Evolutionary conservation across 92 coral and sea anemone genomes (phyloP), one percentile per base, ranked within the genome.

Genomic region (Palythoa heliodiscus): DNA sequence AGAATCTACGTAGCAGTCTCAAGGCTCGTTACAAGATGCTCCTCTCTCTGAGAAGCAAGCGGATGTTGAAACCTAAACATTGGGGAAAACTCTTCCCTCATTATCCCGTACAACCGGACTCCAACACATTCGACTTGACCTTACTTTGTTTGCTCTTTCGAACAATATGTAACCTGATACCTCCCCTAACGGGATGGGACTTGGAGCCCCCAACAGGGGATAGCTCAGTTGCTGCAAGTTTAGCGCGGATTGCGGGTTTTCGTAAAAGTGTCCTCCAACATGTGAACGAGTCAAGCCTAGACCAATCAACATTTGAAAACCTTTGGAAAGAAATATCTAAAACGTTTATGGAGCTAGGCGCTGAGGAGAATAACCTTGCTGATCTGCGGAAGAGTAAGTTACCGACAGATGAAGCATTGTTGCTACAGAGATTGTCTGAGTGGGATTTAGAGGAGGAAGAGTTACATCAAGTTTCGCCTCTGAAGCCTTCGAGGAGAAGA

Each of bases 51-150:
- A 70, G 84, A 8, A 80, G 73, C 7, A 80, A 52, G 48, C 84
- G 84, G 35, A 22, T 80, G 23, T 47, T 80, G 23, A 80, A 80
- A 23, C 72, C 72, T 6, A 47, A 43, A 22, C 60, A 66, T 48
- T 80, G 84, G 84, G 84, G 55, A 25, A 66, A 43, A 48, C 84
- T 80, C 40, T 80, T 80, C 61, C 84, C 84, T 1, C 84, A 67
- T 22, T 80, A 80, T 55, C 84, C 84, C 12, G 40, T 73, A 4
- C 84, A 80, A 48, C 84, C 84, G 5, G 84, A 66, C 63, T 80
- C 84, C 47, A 80, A 22, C 43, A 67, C 73, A 7, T 80, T 80
- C 14, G 84, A 47, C 50, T 29, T 80, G 58, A 67, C 61, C 20
- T 48, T 80, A 80, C 84, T 80, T 7, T 22, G 55, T 22, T 29